Evolutionary conservation across 1,140 invertebrate genomes (phyloP), one percentile per base, ranked within the genome.

Genomic region (Coelopa frigida): DNA sequence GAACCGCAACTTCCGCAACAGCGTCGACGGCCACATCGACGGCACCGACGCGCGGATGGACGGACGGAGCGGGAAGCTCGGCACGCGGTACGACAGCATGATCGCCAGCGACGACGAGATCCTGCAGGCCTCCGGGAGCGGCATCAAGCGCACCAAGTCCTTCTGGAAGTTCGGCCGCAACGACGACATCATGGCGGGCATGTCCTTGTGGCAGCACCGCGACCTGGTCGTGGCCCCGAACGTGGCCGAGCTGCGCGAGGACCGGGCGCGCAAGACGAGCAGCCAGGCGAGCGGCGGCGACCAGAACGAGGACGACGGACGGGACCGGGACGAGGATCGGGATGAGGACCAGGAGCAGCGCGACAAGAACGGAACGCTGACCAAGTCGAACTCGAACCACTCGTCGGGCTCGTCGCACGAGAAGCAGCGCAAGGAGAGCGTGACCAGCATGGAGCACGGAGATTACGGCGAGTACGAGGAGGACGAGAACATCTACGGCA

Each of bases 191-290:
- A 70, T 89, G 32, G 85, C 86, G 51, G 86, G 87, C 1, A 89
- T 89, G 87, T 80, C 85, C 0, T 66, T 89, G 12, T 89, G 87
- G 87, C 81, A 83, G 58, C 87, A 89, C 61, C 72, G 85, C n/a
- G 87, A 87, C 40, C 72, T 89, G 32, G 84, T 89, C 50, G 72
- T 66, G 8, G 73, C 63, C 0, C 72, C 57, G 61, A 77, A 61
- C 70, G 60, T 58, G 24, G 54, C 50, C 66, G 72, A 54, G 63
- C 61, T 61, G 54, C 58, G 29, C 54, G 70, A 49, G 54, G 70
- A 44, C 56, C 54, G 41, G 17, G 39, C 48, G 14, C 53, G 45
- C 31, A 39, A 45, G 38, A 41, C 32, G 21, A 46, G 36, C 53
- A 44, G 17, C 35, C 36, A 43, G 29, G 22, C 32, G 39, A 4